phyloP scores from a whole-genome alignment of 1,140 invertebrate species.

The Chelonus insularis region DNA sequence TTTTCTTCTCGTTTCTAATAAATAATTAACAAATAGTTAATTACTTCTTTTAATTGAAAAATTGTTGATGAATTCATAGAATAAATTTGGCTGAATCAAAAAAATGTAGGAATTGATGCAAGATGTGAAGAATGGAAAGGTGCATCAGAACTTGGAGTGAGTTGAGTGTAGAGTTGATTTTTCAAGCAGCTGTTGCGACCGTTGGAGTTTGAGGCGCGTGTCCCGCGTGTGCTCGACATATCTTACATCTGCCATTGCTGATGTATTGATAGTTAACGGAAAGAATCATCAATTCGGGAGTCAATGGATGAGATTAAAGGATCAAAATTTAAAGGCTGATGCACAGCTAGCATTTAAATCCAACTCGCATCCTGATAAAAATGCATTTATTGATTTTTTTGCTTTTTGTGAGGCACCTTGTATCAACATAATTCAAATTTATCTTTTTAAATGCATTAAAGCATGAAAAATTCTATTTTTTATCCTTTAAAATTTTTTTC shows the following conservation, averaged over 20 bases:
- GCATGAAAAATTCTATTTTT: too few relatives aligned
- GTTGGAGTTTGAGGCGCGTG: conserved; percentile 50
- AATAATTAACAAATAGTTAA: too few relatives aligned
- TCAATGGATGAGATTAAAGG: neutral
- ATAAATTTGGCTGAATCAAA: neutral
- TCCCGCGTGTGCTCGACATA: conserved; percentile 32
- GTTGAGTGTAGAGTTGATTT: conserved; percentile 42
- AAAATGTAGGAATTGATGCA: neutral
- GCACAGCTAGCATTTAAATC: too few relatives aligned
- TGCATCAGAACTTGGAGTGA: conserved; percentile 35
- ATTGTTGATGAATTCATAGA: neutral
- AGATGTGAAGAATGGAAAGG: neutral
- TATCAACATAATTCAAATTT: too few relatives aligned
- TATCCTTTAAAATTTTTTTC: too few relatives aligned
- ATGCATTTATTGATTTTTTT: too few relatives aligned
- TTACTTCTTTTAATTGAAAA: too few relatives aligned
- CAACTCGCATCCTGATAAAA: too few relatives aligned
- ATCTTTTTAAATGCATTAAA: too few relatives aligned
- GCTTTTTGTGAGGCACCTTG: too few relatives aligned
- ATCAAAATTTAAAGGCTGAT: neutral
- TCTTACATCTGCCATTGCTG: conserved; percentile 25
- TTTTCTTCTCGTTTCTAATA: too few relatives aligned
- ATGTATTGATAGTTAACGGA: neutral
- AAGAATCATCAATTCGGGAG: neutral
- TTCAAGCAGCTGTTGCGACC: conserved; percentile 55